A percentile compares a stretch with the other conserved stretches of the same genome.
Evolutionary conservation across 2,888 invertebrate species (phyloP).

Genomic region (Amphipyra berbera): DNA sequence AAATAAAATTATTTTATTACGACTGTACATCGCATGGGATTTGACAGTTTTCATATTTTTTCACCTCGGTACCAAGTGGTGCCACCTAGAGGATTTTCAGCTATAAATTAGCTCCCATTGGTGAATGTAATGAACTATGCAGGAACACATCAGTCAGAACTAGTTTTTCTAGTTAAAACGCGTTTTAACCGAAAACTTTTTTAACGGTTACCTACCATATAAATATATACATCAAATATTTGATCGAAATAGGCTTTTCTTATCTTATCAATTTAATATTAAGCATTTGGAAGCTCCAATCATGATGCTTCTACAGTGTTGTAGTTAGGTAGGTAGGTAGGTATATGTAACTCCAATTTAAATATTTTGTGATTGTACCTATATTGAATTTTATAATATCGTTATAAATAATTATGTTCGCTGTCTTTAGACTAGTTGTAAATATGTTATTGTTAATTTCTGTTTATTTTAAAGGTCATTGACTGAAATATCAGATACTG

Average conservation of each 20-base stretch:
- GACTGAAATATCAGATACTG: slow-evolving; percentile 30
- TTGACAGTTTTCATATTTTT: too few species aligned
- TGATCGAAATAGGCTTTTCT: slow-evolving; percentile 24
- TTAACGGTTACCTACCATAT: too few species aligned
- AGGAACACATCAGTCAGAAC: too few species aligned
- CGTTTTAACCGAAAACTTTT: too few species aligned
- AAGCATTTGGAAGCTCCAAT: slow-evolving; percentile 37
- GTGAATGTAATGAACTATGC: too few species aligned
- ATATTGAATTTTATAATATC: slow-evolving; percentile 36
- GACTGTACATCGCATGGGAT: too few species aligned
- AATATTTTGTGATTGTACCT: slow-evolving; percentile 48
- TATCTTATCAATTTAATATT: slow-evolving; percentile 19
- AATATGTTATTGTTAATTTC: slow-evolving; percentile 44
- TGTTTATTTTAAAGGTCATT: slow-evolving; percentile 29
- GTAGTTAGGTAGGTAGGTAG: too few species aligned
- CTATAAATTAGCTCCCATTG: too few species aligned
- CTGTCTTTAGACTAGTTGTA: slow-evolving; percentile 45
- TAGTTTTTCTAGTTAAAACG: too few species aligned
- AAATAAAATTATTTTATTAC: too few species aligned
- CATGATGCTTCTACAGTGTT: slow-evolving; percentile 36
- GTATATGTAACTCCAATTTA: slow-evolving; percentile 34
- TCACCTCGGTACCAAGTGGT: too few species aligned
- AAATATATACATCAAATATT: slow-evolving; percentile 7
- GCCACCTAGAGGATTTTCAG: too few species aligned
- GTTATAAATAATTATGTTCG: slow-evolving; percentile 41